Evolutionary conservation across 2,113 vertebrate species (phyloP), one percentile per base, ranked within the genome.

Genomic region (Colossoma macropomum): DNA sequence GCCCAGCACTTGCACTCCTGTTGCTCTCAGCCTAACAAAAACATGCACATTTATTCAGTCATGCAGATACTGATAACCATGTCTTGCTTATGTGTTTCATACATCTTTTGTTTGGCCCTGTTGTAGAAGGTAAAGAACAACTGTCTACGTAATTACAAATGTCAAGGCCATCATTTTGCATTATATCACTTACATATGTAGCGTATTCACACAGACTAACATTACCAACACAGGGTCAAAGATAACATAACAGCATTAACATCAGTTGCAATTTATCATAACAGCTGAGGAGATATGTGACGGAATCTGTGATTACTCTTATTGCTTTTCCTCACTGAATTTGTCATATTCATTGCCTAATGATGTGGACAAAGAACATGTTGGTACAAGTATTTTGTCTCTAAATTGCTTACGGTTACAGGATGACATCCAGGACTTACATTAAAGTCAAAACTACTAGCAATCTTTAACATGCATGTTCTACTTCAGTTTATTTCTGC

Each of bases 161-260:
- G 50, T 62, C 45, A 17, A 19, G 63, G 41, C 48, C 17, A 74
- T 81, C 38, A 19, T 50, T 21, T 62, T 25, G 9, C 27, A 65
- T 74, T 62, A 45, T 30, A 60, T 7, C 50, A 60, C 23, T 9
- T 34, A 19, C 45, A 32, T 28, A 72, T 28, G 48, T 10, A 25
- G 21, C 16, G 15, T 48, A 9, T 45, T n/a, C 41, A 17, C 50
- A 52, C 21, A 54, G 68, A 54, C n/a, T 34, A 68, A 2, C 32
- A 52, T 52, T 54, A 69, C 28, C 30, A 30, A 52, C 28, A 62
- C 78, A 80, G 66, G 52, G 52, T 60, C 50, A 79, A 56, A 62
- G 15, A 9, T 13, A 60, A 63, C 54, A 63, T 17, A 28, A n/a
- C 23, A 19, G 5, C 54, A 16, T 56, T 10, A n/a, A 70, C 50